Evolutionary conservation across 2,888 invertebrate genomes (phyloP), one percentile per base, ranked within the genome.

Genomic region (Caenorhabditis sinica): DNA sequence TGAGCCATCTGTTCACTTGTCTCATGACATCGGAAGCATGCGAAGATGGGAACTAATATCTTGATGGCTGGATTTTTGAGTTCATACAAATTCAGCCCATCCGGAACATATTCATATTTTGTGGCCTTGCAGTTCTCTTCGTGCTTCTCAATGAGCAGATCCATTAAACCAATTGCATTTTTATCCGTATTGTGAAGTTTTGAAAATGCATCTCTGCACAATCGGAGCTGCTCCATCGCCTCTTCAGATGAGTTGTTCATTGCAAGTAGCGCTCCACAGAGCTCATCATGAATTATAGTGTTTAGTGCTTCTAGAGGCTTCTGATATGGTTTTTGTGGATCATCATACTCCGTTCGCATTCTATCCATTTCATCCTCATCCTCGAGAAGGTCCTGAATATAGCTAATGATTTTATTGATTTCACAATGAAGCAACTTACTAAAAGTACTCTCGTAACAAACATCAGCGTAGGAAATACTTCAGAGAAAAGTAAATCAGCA

Each of bases 31-130:
- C 56, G 66, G 49, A 61, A 84, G 36, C 84, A 84, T 1, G 80
- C 49, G 20, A 84, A 84, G 15, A 84, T 61, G 1, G 84, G 45
- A 11, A 77, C 60, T 23, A 84, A 11, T 23, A 69, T 56, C n/a
- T 72, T 49, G 20, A 82, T 66, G 0, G 76, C 56, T 4, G 82
- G 82, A 61, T 77, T 82, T 33, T 66, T 72, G 43, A 77, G 56
- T 17, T 66, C 25, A 30, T 71, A 82, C 9, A 45, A 11, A 20
- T 43, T 28, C 4, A 82, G 49, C 0, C 66, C 65, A 20, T 82
- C 61, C 11, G 66, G 53, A 33, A 20, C 53, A 23, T 72, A 76
- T 25, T 72, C 58, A 30, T 65, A 82, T 20, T 72, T 17, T 9
- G 30, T 30, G 15, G 30, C 13, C 1, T 56, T 45, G n/a, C 61